Conservation (phyloP, 2,113 vertebrate species). For the Phyllostomus hastatus region DNA sequence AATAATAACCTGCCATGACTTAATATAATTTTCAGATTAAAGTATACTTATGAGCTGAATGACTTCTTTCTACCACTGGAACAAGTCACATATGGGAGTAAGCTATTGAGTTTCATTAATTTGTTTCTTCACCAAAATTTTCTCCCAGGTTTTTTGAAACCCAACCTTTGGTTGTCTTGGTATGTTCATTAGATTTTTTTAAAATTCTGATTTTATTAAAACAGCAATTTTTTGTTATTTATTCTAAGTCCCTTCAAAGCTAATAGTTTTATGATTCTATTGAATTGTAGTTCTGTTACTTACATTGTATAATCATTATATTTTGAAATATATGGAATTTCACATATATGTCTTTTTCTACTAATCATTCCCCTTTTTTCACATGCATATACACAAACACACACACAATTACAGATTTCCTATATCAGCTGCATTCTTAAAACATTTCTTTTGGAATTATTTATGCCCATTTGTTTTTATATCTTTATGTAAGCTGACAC, state of each 20-base stretch:
- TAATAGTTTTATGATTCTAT: constrained; percentile 7
- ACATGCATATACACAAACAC: not conserved
- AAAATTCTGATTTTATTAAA: not conserved
- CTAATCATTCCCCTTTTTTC: not conserved
- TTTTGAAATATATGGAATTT: constrained; percentile 26
- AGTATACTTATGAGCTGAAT: not conserved
- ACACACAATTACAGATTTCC: not conserved
- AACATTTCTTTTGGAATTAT: not conserved
- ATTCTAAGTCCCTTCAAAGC: not conserved
- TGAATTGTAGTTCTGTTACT: not conserved
- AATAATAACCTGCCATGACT: constrained; percentile 3
- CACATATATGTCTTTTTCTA: not conserved
- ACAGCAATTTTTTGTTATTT: not conserved
- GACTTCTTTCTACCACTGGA: constrained; percentile 10
- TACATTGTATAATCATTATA: not conserved
- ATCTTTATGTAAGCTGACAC: not conserved
- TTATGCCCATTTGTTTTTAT: not conserved
- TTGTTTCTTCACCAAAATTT: constrained; percentile 6
- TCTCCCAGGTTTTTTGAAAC: not conserved
- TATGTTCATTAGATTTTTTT: not conserved
- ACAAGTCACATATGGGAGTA: not conserved
- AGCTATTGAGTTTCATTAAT: constrained; percentile 36
- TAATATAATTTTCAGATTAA: constrained; percentile 57
- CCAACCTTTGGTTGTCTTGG: not conserved
- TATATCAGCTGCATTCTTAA: not conserved